A percentile compares a stretch with the other conserved stretches of the same genome.
Conservation (phyloP, 2,797 vertebrate species). For the Rhincodon typus region DNA sequence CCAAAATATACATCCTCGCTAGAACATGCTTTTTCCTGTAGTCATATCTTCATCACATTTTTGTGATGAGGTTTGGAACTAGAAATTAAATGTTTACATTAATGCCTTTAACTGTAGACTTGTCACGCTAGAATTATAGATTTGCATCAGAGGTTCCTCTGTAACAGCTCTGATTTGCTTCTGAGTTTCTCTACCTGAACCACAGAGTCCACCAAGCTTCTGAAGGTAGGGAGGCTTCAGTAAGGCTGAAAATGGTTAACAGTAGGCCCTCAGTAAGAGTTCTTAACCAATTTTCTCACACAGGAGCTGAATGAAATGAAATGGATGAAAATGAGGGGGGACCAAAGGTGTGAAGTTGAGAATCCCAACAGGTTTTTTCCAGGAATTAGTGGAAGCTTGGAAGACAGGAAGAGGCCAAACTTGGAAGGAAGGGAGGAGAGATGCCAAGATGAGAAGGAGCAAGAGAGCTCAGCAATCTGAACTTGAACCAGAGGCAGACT, state of each 20-base stretch:
- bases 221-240: background rate
- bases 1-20: background rate
- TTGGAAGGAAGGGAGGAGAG: background rate
- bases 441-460: background rate
- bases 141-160: background rate
- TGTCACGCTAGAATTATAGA: background rate
- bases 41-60: background rate
- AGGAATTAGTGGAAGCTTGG: background rate
- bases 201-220: background rate
- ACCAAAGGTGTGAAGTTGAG: background rate
- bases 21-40: background rate
- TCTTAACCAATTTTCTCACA: background rate
- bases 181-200: background rate
- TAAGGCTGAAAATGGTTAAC: background rate
- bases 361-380: background rate
- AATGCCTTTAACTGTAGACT: background rate
- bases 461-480: background rate
- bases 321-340: background rate
- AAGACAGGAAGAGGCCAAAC: background rate
- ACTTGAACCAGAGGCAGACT: background rate
- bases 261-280: background rate
- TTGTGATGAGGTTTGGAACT: background rate
- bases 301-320: background rate
- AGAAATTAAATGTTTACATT: background rate
- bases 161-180: background rate